Evolutionary conservation across 1,140 invertebrate species (phyloP), one percentile per base, ranked within the genome.

Genomic region (Bombus superbus): DNA sequence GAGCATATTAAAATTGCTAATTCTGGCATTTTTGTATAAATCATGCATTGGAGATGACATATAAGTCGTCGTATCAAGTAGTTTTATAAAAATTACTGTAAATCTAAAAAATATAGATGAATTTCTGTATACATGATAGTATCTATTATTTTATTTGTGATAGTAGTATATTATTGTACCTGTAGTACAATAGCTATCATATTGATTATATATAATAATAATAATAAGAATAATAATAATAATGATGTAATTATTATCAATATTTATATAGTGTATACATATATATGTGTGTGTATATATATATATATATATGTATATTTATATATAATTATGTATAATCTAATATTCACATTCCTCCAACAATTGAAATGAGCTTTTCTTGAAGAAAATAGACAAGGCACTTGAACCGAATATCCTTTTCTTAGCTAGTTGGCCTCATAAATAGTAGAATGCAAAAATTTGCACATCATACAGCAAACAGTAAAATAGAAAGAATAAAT

Each of bases 311-410:
- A 88, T 77, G 68, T 88, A 85, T 86, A 74, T 75, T 69, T 83
- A 68, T 81, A 86, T 85, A 83, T 88, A 79, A 72, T 86, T 89
- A 91, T 90, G 75, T 87, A 90, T 91, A 86, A 89, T 92, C 92
- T 94, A 93, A 90, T 94, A 95, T 95, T 94, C 94, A 94, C 93
- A 95, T 94, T 94, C 94, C 93, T 94, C 93, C 93, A 95, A 94
- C 94, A 94, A 94, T 94, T 94, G 92, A 95, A 94, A 95, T 95
- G 93, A 95, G 94, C 94, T 94, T 94, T 92, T 94, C 93, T 91
- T 83, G 93, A 94, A 95, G 94, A 94, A 95, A 94, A 94, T 95
- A 94, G 94, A 95, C 94, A 94, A 94, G 94, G 94, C 94, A 95
- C 94, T 95, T 95, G 92, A 94, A 95, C 93, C 93, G 91, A 95